Base-by-base conservation (phyloP, 2,113 vertebrate genomes). In the Platichthys stellatus region DNA sequence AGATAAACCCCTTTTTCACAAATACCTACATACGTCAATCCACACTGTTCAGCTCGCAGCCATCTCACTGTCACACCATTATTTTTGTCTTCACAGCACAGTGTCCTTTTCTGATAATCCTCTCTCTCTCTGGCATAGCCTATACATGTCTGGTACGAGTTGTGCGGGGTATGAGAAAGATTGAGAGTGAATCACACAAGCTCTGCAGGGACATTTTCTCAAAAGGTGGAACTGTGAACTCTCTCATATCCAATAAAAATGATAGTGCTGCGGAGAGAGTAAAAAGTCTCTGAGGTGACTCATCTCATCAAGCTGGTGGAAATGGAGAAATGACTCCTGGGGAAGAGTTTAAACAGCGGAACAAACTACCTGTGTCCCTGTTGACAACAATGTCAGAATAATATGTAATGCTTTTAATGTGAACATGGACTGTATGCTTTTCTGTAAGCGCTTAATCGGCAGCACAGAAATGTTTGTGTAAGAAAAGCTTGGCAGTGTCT, bases 231-330 rank as follows among this genome's bases (percentile, higher is more conserved):
- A 63, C 43, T 53, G 69, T 82, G 73, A 82, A 80, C 63, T 60
- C 61, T 85, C 69, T 75, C 28, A 78, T 82, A 58, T 78, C 67
- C 63, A 82, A 69, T 79, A 74, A 78, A 58, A 84, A 21, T 53
- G 65, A 57, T 67, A 23, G 8, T 24, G 45, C 65, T 67, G 38
- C 7, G 23, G 67, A 45, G 54, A 28, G 0, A 28, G n/a, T 35
- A 61, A 23, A 58, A 63, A 61, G 40, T 23, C 5, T 80, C 35
- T 1, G 24, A 63, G 35, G 53, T 86, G 81, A 86, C 80, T 81
- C 80, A 85, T 76, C 58, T 71, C 58, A 73, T 58, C 53, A 71
- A 76, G 58, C n/a, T 35, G 68, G 59, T 77, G 63, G 56, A 68
- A 72, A 82, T 59, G 17, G 21, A 77, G 43, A 72, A 63, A 59